phyloP scores from a whole-genome alignment of 1,140 invertebrate genomes.

The Drosophila azteca region DNA sequence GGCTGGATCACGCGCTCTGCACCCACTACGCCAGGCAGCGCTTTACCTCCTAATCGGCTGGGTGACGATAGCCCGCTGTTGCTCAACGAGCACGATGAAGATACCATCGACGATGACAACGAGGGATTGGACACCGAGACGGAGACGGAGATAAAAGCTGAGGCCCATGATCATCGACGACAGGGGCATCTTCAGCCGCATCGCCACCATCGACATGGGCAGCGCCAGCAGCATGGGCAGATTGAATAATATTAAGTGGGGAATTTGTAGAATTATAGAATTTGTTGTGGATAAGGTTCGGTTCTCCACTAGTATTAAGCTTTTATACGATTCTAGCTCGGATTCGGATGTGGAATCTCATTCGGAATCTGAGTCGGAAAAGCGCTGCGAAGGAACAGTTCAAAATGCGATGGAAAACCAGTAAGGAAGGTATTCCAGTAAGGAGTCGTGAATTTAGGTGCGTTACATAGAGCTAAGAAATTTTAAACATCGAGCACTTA shows the following conservation, averaged over 20 bases:
- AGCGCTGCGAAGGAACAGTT: no score
- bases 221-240: slow-evolving; percentile 25
- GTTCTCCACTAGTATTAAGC: slow-evolving; percentile 37
- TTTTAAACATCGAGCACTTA: no score
- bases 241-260: slow-evolving; percentile 38
- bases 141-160: slow-evolving; percentile 27
- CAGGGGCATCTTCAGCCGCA: not conserved
- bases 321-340: slow-evolving; percentile 26
- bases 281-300: slow-evolving; percentile 51
- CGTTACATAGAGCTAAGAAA: no score
- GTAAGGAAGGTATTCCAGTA: no score
- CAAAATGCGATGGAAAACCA: no score
- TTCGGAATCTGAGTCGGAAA: no score
- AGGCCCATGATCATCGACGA: slow-evolving; percentile 13
- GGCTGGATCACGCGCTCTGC: slow-evolving; percentile 89
- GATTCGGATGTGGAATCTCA: no score
- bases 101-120: slow-evolving; percentile 79
- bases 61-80: slow-evolving; percentile 87
- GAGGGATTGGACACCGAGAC: slow-evolving; percentile 26
- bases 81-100: slow-evolving; percentile 85
- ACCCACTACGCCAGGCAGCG: slow-evolving; percentile 88
- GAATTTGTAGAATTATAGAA: slow-evolving; percentile 24
- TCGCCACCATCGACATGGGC: slow-evolving; percentile 23
- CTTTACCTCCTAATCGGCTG: slow-evolving; percentile 84
- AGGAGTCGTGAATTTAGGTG: no score